Evolutionary conservation across 2,888 invertebrate species (phyloP).

Genomic region (Mellilla xanthometata): DNA sequence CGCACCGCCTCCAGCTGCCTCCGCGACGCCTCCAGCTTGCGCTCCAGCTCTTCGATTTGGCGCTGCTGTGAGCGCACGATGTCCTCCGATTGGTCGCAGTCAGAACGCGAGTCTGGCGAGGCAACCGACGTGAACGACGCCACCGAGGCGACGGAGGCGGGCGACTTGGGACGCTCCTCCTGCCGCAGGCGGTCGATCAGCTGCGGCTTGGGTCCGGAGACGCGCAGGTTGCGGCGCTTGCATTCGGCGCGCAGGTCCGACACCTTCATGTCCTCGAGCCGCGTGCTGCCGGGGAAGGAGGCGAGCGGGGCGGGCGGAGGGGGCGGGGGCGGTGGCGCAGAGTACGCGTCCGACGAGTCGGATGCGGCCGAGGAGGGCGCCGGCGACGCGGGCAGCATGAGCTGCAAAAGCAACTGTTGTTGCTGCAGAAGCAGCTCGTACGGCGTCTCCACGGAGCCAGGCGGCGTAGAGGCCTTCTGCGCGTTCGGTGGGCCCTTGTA

Average conservation of each 20-base stretch:
- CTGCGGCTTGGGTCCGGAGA: slow-evolving; percentile 98
- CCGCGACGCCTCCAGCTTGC: slow-evolving; percentile 90
- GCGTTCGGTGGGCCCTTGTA: slow-evolving; percentile 93
- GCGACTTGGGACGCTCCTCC: slow-evolving; percentile 72
- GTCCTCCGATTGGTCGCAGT: slow-evolving; percentile 83
- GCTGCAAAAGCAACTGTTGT: slow-evolving; percentile 94
- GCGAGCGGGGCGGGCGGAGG: slow-evolving; percentile 80
- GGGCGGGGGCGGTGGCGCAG: slow-evolving; percentile 73
- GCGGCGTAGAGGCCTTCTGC: slow-evolving; percentile 86
- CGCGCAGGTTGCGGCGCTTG: slow-evolving; percentile 95
- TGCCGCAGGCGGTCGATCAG: slow-evolving; percentile 93
- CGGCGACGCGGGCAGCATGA: slow-evolving; percentile 88
- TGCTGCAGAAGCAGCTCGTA: slow-evolving; percentile 96
- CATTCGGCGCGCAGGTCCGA: slow-evolving; percentile 97
- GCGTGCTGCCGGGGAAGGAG: slow-evolving; percentile 71
- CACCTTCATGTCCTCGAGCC: slow-evolving; percentile 97
- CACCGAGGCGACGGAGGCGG: slow-evolving; percentile 58
- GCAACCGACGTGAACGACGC: slow-evolving; percentile 54
- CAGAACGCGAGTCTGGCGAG: slow-evolving; percentile 51
- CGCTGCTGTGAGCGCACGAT: slow-evolving; percentile 90
- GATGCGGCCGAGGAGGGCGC: slow-evolving; percentile 66
- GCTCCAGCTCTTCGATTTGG: slow-evolving; percentile 93
- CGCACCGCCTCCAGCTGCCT: slow-evolving; percentile 88
- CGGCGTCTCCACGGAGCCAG: slow-evolving; percentile 87
- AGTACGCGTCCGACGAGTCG: slow-evolving; percentile 59